phyloP scores from a whole-genome alignment of 2,113 vertebrate genomes.

The Guaruba guarouba region DNA sequence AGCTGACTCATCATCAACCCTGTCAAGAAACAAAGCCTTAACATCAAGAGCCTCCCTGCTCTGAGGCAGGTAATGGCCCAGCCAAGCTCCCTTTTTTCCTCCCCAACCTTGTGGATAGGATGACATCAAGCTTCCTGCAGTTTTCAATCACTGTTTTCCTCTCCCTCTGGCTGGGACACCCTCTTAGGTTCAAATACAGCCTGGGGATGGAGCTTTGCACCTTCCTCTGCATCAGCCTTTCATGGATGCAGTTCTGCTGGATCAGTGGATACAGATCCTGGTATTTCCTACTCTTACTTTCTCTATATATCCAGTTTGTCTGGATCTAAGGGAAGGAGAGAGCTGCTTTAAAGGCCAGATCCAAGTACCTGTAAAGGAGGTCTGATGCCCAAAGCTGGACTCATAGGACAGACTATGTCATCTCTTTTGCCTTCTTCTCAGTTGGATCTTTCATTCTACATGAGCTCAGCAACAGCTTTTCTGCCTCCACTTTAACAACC shows the following conservation, averaged over 20 bases:
- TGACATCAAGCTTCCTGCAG: fast-evolving
- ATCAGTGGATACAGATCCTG: neutral
- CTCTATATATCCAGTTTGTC: too few relatives aligned
- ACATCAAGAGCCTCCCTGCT: neutral
- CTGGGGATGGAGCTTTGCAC: neutral
- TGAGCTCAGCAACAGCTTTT: neutral
- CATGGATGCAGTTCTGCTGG: neutral
- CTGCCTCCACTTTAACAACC: neutral
- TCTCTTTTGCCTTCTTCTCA: neutral
- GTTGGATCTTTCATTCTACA: neutral
- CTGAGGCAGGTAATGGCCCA: neutral
- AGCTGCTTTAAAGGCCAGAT: neutral
- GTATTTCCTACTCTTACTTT: neutral
- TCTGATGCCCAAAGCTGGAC: neutral
- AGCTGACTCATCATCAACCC: constrained; percentile 81
- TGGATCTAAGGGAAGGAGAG: neutral
- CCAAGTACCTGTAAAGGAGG: neutral
- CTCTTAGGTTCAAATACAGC: neutral
- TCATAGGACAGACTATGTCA: neutral
- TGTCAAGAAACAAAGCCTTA: constrained; percentile 21
- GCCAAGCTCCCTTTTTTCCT: neutral
- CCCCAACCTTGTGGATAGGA: neutral
- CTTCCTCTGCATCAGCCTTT: neutral
- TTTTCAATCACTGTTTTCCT: neutral
- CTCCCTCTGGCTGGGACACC: neutral